These are phyloP conservation scores for Dryas iulia DNA, from an alignment of 1,140 invertebrate species.

Conservation along the genomic window DNA sequence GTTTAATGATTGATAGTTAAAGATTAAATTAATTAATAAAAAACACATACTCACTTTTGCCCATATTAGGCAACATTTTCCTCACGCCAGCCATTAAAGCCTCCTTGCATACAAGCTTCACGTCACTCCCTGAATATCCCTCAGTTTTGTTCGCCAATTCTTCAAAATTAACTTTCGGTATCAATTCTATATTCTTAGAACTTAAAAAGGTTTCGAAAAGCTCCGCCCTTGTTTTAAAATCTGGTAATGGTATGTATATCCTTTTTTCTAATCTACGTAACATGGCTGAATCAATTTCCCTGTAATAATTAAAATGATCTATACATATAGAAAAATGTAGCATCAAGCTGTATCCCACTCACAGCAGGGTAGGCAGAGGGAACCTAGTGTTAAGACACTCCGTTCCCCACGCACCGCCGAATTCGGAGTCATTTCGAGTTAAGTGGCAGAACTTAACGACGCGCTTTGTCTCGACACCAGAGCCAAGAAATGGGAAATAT, in stretches of 20 bases:
- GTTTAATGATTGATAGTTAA: no score
- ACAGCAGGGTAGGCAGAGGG: no score
- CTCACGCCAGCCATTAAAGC: constrained; percentile 83
- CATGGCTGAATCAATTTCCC: constrained; percentile 94
- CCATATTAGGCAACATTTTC: constrained; percentile 58
- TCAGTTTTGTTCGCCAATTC: constrained; percentile 84
- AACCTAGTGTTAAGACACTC: no score
- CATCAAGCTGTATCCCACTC: no score
- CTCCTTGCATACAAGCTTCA: constrained; percentile 94
- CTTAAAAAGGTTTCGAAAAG: constrained; percentile 85
- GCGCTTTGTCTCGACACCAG: no score
- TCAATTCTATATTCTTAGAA: constrained; percentile 57
- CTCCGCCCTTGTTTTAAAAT: constrained; percentile 81
- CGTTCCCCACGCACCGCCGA: no score
- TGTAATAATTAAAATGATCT: constrained; percentile 59
- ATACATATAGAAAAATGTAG: no score
- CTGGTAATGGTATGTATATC: constrained; percentile 90
- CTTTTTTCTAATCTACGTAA: constrained; percentile 93
- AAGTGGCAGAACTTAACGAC: no score
- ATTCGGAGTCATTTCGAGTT: no score
- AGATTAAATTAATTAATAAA: no score
- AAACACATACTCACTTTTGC: constrained; percentile 47
- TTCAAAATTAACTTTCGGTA: constrained; percentile 69
- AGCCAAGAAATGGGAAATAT: no score
- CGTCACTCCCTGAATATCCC: constrained; percentile 93